phyloP scores from a whole-genome alignment of 2,113 vertebrate genomes.

The Lycaon pictus region DNA sequence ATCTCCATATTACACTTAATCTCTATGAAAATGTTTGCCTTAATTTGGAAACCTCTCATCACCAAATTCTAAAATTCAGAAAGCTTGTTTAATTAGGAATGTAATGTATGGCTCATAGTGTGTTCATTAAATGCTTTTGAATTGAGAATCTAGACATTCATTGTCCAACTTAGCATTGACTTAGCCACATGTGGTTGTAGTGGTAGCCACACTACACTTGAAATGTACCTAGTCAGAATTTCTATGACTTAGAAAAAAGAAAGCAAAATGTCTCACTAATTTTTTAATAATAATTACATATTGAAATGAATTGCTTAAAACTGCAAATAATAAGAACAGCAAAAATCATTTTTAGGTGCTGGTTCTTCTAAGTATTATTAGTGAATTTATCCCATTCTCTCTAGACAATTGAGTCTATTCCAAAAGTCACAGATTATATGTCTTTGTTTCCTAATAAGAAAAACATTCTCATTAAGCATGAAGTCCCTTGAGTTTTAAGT shows the following conservation, averaged over 20 bases:
- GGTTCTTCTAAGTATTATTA: neutral
- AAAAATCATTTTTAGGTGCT: neutral
- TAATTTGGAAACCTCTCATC: neutral
- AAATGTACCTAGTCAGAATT: neutral
- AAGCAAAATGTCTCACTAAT: neutral
- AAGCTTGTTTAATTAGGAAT: neutral
- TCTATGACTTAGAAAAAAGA: neutral
- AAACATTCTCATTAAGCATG: neutral
- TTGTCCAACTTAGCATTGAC: neutral
- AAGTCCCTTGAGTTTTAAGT: slow-evolving; percentile 16
- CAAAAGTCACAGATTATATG: neutral
- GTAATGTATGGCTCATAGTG: neutral
- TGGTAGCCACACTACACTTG: neutral
- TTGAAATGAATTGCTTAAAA: neutral
- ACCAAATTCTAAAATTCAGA: neutral
- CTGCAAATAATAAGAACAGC: neutral
- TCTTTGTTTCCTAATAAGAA: slow-evolving; percentile 43
- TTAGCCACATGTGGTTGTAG: neutral
- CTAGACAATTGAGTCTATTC: neutral
- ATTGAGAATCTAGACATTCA: neutral
- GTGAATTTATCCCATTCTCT: neutral
- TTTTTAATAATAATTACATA: neutral
- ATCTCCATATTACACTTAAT: neutral
- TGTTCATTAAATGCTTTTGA: neutral
- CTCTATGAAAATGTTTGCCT: neutral